Conservation (phyloP, 2,888 invertebrate genomes). For the Polydrusus cervinus region DNA sequence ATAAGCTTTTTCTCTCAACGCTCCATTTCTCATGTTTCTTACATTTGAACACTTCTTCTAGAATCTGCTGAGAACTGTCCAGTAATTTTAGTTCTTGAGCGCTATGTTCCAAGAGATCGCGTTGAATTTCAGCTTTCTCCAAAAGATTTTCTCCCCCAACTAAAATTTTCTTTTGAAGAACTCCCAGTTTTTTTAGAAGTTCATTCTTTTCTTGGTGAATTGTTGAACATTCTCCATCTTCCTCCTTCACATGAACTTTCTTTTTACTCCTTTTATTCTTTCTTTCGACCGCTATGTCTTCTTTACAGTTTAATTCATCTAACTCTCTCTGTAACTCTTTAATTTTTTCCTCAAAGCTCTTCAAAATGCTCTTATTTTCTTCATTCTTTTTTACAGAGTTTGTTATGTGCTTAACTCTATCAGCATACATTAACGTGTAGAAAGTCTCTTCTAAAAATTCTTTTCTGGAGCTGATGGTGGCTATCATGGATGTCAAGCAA, state of each 20-base stretch:
- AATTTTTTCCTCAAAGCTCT: constrained; percentile 89
- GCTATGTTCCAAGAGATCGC: constrained; percentile 87
- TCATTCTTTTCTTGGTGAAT: constrained; percentile 73
- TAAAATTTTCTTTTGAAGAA: constrained; percentile 91
- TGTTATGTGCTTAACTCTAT: constrained; percentile 95
- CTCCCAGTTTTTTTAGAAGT: constrained; percentile 75
- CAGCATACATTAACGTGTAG: constrained; percentile 95
- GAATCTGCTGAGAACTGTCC: constrained; percentile 82
- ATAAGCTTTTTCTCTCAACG: constrained; percentile 89
- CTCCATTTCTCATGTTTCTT: constrained; percentile 91
- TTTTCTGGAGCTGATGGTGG: constrained; percentile 94
- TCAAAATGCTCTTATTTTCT: constrained; percentile 88
- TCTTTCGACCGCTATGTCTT: constrained; percentile 77
- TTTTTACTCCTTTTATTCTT: constrained; percentile 68
- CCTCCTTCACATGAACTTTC: constrained; percentile 50
- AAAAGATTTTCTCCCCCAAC: constrained; percentile 97
- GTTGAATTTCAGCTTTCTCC: constrained; percentile 94
- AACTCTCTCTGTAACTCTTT: constrained; percentile 84
- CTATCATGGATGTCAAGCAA: constrained; percentile 94
- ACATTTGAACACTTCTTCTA: constrained; percentile 85
- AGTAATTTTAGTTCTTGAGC: constrained; percentile 84
- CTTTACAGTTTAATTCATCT: constrained; percentile 68
- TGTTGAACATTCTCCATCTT: constrained; percentile 70
- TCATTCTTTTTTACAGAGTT: constrained; percentile 96
- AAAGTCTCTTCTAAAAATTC: constrained; percentile 96